Percentiles rank a stretch among this genome's conserved stretches.
These are phyloP conservation scores for Troides aeacus DNA, from an alignment of 2,888 invertebrate species.

Conservation along the genomic window DNA sequence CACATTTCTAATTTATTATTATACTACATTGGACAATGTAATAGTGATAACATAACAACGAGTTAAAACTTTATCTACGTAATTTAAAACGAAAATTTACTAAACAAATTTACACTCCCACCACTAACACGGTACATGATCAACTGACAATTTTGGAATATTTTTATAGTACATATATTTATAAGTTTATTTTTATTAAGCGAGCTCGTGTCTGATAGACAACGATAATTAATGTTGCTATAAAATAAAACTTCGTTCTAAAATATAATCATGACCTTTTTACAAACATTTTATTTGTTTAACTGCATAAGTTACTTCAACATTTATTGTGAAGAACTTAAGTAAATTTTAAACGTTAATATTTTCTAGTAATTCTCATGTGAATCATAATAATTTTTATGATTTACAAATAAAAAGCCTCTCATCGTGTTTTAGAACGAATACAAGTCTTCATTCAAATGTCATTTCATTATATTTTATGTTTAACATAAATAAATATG, in stretches of 20 bases:
- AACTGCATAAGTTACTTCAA: too few species aligned
- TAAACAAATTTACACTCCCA: background rate
- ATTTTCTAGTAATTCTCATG: background rate
- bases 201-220: slow-evolving; percentile 1
- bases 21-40: background rate
- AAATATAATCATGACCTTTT: background rate
- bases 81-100: slow-evolving; percentile 12
- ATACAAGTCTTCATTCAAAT: slow-evolving; percentile 21
- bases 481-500: slow-evolving; percentile 40
- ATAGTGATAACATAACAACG: background rate
- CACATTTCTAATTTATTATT: slow-evolving; percentile 36
- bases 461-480: background rate
- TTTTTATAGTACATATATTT: background rate
- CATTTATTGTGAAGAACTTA: too few species aligned
- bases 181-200: slow-evolving; percentile 5
- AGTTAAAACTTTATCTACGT: slow-evolving; percentile 9
- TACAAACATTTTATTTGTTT: too few species aligned
- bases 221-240: slow-evolving; percentile 12
- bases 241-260: background rate
- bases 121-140: slow-evolving; percentile 6
- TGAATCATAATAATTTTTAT: too few species aligned
- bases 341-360: background rate
- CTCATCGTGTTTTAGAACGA: slow-evolving; percentile 4
- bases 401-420: too few species aligned
- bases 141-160: slow-evolving; percentile 18